Base-by-base conservation (phyloP, 2,797 vertebrate genomes). In the Thamnophis elegans region DNA sequence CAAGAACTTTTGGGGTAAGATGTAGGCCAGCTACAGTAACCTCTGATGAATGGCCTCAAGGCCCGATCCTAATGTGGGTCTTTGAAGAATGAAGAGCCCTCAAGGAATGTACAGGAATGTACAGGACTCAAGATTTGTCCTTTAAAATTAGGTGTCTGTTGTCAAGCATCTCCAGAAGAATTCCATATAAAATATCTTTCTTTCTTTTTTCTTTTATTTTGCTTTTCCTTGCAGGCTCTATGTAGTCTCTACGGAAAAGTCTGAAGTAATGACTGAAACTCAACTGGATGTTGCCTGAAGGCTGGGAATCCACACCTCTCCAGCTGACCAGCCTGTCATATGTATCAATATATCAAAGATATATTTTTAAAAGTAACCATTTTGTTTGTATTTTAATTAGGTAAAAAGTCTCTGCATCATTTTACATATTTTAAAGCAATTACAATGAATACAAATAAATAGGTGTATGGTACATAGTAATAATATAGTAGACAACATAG, bases 171-270 rank as follows among this genome's bases (percentile, higher is more conserved):
- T 90, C 10, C 59, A 54, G 28, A n/a, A 86, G 8, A 53, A 86
- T 25, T 86, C 18, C 42, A 54, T 59, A 60, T 42, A 53, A 47
- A 42, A 13, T 13, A 5, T 5, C 12, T 91, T 54, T 0, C 9
- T 12, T 8, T 3, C n/a, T n/a, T n/a, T n/a, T n/a, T n/a, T n/a
- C n/a, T n/a, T n/a, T n/a, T n/a, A n/a, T 73, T 85, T 5, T 65
- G 94, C 90, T 96, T 89, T 55, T 94, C 65, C 86, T 92, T 85
- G 0, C 56, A 98, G 98, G 96, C 96, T 96, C 47, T 97, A 97
- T 54, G 96, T 97, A 0, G 91, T 98, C 51, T 96, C 97, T 90
- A 90, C 96, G 0, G 95, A 95, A 65, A 94, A 96, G 78, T 96
- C 96, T 0, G 94, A 82, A 1, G 95, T 73, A 0, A 89, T 97